Base-by-base conservation (phyloP, 2,113 vertebrate genomes). In the Oceanites oceanicus region DNA sequence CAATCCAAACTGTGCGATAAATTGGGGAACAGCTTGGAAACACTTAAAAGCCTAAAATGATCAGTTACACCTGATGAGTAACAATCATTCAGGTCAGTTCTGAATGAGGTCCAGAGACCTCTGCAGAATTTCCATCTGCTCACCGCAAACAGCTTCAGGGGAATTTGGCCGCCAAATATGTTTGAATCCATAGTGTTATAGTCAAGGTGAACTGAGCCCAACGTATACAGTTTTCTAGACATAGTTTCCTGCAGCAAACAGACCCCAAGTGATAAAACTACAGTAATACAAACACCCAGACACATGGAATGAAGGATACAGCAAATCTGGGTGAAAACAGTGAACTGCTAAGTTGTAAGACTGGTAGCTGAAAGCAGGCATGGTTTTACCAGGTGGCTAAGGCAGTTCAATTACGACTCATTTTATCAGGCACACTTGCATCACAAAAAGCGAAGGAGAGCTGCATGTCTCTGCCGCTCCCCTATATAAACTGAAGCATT, bases 61-160 rank as follows among this genome's bases (percentile, higher is more conserved):
- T 87, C 84, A 44, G 66, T 65, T 82, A 89, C 66, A 96, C 50
- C 93, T 70, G 86, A 95, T 82, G 80, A 92, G 73, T 73, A 92
- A 94, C 84, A 92, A 94, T 91, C 74, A 70, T 66, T 76, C 55
- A 92, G 85, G 81, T 84, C 88, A 76, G 44, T 86, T 82, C 89
- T 95, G 89, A 95, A 86, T 0, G 0, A 82, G n/a, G 73, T 85
- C 81, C 91, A 95, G 70, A 86, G 84, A 91, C 42, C 67, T 95
- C 89, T 90, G 55, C 0, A 8, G 89, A 95, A 92, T 87, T 92
- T 95, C 89, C 94, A 94, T 92, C 88, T 87, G 56, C 83, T 95
- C 11, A 0, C 66, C n/a, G 1, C 86, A 70, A 95, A 86, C 40
- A 81, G 76, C 80, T 92, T 26, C 73, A 49, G 2, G 3, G 86